Percentiles rank a stretch among this genome's conserved stretches.
These are phyloP conservation scores for Phylloscopus trochilus DNA, from an alignment of 2,113 vertebrate species.

Conservation along the genomic window DNA sequence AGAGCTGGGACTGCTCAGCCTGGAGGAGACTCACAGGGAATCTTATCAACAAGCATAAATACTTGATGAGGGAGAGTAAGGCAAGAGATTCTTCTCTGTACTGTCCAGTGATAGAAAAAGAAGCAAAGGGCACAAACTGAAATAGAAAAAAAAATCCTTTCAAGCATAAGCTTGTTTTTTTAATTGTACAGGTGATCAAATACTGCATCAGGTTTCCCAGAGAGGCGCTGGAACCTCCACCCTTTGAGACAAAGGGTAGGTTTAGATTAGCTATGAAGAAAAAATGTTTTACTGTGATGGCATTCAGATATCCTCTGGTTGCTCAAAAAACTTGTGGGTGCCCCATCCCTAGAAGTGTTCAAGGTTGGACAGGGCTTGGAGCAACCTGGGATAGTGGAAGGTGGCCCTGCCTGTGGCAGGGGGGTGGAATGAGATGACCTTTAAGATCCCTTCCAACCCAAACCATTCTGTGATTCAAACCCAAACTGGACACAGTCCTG, in stretches of 20 bases:
- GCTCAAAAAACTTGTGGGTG: not conserved
- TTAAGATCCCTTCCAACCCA: not conserved
- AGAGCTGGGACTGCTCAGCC: not conserved
- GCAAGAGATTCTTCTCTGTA: not conserved
- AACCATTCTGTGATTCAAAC: not conserved
- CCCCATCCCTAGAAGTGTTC: not conserved
- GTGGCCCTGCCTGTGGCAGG: not conserved
- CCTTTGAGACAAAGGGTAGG: not conserved
- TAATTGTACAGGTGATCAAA: not conserved
- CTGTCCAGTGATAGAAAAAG: not conserved
- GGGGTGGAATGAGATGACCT: not conserved
- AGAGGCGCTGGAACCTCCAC: not conserved
- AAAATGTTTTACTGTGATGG: not conserved
- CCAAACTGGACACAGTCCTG: not conserved
- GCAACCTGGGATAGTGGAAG: not conserved
- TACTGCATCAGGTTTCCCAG: not conserved
- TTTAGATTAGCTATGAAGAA: not conserved
- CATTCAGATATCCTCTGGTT: accelerated
- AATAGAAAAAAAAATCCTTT: not conserved
- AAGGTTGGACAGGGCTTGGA: not conserved
- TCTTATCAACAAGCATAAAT: not conserved
- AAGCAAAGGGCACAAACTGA: not conserved
- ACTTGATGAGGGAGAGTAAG: not conserved
- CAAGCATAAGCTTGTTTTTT: not conserved
- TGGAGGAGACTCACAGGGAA: not conserved